Base-by-base conservation (phyloP, 2,888 invertebrate genomes). In the Acleris literana region DNA sequence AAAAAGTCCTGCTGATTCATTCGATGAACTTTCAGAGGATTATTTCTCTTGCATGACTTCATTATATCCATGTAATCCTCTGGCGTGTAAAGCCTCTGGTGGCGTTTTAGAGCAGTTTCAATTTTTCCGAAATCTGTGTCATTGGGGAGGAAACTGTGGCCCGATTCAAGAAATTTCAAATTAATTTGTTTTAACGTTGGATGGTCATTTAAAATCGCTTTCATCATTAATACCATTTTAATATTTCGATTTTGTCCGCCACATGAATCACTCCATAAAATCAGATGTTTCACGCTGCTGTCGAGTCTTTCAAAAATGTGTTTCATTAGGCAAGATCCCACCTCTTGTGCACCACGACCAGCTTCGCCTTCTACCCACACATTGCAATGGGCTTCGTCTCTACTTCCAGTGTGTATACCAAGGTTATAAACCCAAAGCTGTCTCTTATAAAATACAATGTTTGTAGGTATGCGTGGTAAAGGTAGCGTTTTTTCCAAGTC, bases 181-280 rank as follows among this genome's bases (percentile, higher is more conserved):
- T 52, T 59, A 18, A 72, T 74, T 63, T 60, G 43, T 60, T 71
- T 22, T 22, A 73, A 48, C 33, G 68, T 71, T 59, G 64, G 68
- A 60, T 72, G 72, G 52, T 69, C 68, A 39, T 72, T 68, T 51
- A 76, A 70, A n/a, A 67, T 68, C 43, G 65, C 69, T 66, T 69
- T 71, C 51, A 75, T 49, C 69, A 74, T 71, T 2, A 75, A 48
- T 16, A 64, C 64, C 39, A 76, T 33, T 65, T 73, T 75, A 20
- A 74, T 74, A 22, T 71, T 74, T 18, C 70, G 63, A 62, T 74
- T 69, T 51, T 75, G 74, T 18, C 73, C 73, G 7, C 74, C 74
- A 54, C 74, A 74, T 7, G 67, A 70, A 49, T 74, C 72, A 22
- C 54, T 58, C 71, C 68, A 72, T 5, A 72, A 52, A n/a, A 63